These are phyloP conservation scores for Calidris pugnax DNA, from an alignment of 2,113 vertebrate species.

Conservation along the genomic window DNA sequence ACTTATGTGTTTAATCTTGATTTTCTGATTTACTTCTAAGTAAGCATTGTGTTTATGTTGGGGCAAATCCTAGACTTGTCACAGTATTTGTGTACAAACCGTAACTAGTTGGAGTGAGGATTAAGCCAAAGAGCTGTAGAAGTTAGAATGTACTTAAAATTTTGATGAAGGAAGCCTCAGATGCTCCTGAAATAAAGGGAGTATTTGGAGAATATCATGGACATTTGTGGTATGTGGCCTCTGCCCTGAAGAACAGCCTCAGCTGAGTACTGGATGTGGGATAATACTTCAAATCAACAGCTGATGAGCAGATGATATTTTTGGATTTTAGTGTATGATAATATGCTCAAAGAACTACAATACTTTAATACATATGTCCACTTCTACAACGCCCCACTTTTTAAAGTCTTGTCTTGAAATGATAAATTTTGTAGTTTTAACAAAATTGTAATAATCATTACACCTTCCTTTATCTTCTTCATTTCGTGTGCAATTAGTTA, in stretches of 20 bases:
- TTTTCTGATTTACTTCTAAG: background rate
- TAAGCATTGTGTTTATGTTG: background rate
- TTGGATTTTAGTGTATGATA: background rate
- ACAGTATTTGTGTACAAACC: background rate
- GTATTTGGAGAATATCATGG: background rate
- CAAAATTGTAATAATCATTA: background rate
- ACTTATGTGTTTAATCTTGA: background rate
- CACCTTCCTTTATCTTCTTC: background rate
- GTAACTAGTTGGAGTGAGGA: background rate
- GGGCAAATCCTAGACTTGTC: background rate
- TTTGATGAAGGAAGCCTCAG: background rate
- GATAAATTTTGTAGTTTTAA: background rate
- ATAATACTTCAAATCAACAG: background rate
- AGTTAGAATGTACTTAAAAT: background rate
- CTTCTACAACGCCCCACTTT: background rate
- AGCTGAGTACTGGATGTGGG: background rate
- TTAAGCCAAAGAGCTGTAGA: background rate
- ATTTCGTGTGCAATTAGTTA: background rate
- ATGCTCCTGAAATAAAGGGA: background rate
- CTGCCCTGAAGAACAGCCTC: background rate
- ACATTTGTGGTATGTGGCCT: background rate
- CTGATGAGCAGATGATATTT: background rate
- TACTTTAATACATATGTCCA: background rate
- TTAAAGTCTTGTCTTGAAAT: background rate
- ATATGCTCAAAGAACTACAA: background rate